Percentiles rank a stretch among this genome's conserved stretches.
Conservation (phyloP, 64 coral and sea anemone species). For the Dendronephthya gigantea region DNA sequence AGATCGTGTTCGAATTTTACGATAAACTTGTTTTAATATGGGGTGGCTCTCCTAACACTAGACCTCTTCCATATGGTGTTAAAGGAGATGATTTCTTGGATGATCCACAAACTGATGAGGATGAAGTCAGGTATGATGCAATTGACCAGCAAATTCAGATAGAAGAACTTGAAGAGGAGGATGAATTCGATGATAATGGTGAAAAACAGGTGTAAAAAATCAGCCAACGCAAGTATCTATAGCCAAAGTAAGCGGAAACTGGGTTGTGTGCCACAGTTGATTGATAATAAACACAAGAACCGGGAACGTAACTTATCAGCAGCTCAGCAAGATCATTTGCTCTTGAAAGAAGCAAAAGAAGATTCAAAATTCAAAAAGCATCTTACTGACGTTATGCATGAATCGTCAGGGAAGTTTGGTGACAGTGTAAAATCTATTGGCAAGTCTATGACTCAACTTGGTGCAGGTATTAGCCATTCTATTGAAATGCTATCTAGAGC, state of each 20-base stretch:
- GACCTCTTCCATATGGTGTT: constrained; percentile 41
- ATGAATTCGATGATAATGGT: not conserved
- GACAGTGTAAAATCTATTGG: constrained; percentile 3
- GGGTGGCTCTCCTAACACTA: constrained; percentile 34
- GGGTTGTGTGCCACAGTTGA: constrained; percentile 15
- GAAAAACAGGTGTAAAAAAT: not conserved
- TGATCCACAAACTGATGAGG: not conserved
- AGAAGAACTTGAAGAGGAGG: not conserved
- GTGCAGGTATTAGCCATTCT: not conserved
- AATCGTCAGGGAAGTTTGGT: constrained; percentile 27
- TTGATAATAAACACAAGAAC: constrained; percentile 49
- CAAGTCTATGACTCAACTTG: not conserved
- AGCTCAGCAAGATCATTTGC: constrained; percentile 45
- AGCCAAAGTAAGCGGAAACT: not conserved
- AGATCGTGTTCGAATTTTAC: constrained; percentile 46
- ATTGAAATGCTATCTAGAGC: constrained; percentile 9
- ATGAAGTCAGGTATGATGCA: not conserved
- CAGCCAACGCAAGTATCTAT: not conserved
- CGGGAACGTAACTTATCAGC: constrained; percentile 31
- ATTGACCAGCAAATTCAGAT: not conserved
- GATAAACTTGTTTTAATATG: constrained; percentile 23
- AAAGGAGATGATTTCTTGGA: constrained; percentile 28
- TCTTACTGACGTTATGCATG: constrained; percentile 30
- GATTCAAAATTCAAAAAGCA: constrained; percentile 48
- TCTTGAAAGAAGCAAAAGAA: constrained; percentile 41